phyloP scores from a whole-genome alignment of 1,140 invertebrate species.

The Procambarus virginalis region DNA sequence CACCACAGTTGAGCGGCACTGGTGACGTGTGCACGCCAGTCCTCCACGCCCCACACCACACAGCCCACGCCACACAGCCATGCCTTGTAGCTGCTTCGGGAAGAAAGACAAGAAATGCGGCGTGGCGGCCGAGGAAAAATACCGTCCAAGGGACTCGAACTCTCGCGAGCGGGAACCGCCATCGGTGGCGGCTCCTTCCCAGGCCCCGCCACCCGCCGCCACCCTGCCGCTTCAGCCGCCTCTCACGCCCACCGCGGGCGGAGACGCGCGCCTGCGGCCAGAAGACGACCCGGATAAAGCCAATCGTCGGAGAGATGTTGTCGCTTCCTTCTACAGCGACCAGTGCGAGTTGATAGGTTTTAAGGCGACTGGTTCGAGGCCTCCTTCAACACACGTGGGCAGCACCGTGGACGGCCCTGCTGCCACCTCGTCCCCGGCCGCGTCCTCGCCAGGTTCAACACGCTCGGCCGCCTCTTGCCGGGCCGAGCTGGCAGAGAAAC shows the following conservation, averaged over 20 bases:
- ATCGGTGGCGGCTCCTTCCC: neutral
- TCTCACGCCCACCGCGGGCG: conserved; percentile 7
- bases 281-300: conserved; percentile 61
- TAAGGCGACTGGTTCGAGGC: conserved; percentile 55
- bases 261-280: conserved; percentile 27
- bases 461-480: conserved; percentile 25
- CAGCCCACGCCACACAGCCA: conserved; percentile 8
- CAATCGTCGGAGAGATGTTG: conserved; percentile 46
- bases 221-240: conserved; percentile 16
- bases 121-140: conserved; percentile 35
- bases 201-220: conserved; percentile 3
- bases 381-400: conserved; percentile 39
- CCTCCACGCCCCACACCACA: neutral
- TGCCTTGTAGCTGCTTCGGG: conserved; percentile 59
- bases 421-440: conserved; percentile 13
- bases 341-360: conserved; percentile 57
- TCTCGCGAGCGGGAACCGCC: neutral
- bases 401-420: neutral
- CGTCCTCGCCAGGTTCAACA: conserved; percentile 2
- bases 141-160: neutral
- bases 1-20: conserved; percentile 11
- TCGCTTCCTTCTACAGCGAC: conserved; percentile 61
- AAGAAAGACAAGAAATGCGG: conserved; percentile 52
- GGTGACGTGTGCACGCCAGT: conserved; percentile 17
- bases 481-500: conserved; percentile 54